A percentile compares a stretch with the other conserved stretches of the same genome.
Evolutionary conservation across 2,888 invertebrate species (phyloP).

Genomic region (Hyppa rectilinea): DNA sequence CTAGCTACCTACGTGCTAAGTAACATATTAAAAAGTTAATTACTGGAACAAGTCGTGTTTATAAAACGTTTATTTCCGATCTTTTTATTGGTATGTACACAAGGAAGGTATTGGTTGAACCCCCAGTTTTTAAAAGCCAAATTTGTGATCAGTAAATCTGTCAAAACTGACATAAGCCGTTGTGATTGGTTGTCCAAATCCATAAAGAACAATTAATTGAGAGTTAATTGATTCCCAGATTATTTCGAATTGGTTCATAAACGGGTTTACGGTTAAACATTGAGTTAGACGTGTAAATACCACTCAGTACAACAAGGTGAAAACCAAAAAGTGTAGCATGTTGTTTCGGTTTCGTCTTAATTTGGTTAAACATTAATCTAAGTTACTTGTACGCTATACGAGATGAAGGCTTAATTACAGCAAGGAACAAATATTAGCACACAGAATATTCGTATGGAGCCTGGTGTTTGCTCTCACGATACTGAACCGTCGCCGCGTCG

Average conservation of each 20-base stretch:
- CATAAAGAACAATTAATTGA: constrained; percentile 11
- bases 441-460: neutral
- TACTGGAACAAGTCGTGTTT: neutral
- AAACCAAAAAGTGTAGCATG: too few species aligned
- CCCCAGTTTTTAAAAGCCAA: neutral
- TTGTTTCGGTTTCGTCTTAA: constrained; percentile 19
- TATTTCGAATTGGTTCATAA: neutral
- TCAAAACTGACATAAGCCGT: neutral
- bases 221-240: constrained; percentile 9
- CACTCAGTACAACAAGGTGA: neutral
- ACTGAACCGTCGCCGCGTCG: neutral
- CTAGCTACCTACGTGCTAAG: too few species aligned
- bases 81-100: neutral
- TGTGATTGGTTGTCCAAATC: constrained; percentile 8
- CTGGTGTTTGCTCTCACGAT: neutral
- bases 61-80: neutral
- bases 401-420: neutral
- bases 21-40: too few species aligned
- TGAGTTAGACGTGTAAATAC: constrained; percentile 1
- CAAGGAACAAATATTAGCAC: constrained; percentile 5
- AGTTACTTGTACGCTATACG: neutral
- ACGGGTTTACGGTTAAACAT: neutral
- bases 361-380: constrained; percentile 17
- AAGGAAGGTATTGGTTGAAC: neutral
- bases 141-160: neutral